Evolutionary conservation across 2,113 vertebrate species (phyloP), one percentile per base, ranked within the genome.

Genomic region (Colossoma macropomum): DNA sequence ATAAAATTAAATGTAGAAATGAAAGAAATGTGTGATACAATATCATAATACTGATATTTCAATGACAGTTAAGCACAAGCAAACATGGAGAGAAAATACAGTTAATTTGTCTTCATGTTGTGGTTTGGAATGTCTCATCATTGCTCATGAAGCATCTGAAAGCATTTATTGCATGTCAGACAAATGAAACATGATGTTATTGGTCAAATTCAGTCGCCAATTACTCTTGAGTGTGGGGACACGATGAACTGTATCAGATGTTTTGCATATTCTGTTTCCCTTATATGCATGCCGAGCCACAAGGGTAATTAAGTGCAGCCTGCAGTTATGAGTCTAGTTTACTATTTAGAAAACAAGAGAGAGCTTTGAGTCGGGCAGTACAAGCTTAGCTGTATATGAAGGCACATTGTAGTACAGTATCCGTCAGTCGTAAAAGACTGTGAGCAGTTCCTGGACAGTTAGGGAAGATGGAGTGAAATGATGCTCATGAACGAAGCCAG

Each of bases 401-500:
- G 50, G 16, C 17, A 23, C 28, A 23, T 19, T 41, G 45, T 70
- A 45, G 41, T 21, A 38, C 21, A 71, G 0, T 25, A 13, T 38
- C 38, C 32, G 16, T 69, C 66, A 38, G 17, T 25, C 12, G 41
- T 45, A 75, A 75, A 72, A 11, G 30, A 82, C 65, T 34, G 65
- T 41, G 63, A 52, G 19, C 25, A 59, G 41, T 30, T 80, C 38
- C 41, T 69, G 63, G 63, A 75, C 15, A 28, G 25, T 79, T 84
- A 41, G 30, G 45, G 1, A 56, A 77, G 50, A 70, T 27, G n/a
- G 50, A n/a, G 62, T 75, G 32, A 68, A 82, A 82, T 66, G 68
- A 68, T 2, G 54, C 28, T 75, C 11, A 52, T 66, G 48, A 63
- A 50, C 62, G 19, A 28, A 13, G 27, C 27, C 63, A 30, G 27